Conservation (phyloP, 2,888 invertebrate genomes). For the Phasia obesa region DNA sequence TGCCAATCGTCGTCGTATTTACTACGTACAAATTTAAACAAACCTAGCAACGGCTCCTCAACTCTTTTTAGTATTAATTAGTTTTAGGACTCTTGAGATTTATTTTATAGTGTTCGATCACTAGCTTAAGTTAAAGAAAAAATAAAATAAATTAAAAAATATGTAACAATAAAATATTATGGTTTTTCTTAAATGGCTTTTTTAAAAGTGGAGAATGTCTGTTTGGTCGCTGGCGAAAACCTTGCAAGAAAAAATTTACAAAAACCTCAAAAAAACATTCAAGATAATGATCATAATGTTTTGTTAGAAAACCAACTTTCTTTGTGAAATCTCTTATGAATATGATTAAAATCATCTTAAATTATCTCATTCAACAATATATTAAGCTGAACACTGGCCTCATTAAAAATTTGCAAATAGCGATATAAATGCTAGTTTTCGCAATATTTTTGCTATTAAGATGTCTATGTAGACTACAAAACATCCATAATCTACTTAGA, state of each 20-base stretch:
- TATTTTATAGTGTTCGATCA: background rate
- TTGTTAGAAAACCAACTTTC: background rate
- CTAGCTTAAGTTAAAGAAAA: conserved; percentile 1
- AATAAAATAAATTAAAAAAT: background rate
- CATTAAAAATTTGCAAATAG: background rate
- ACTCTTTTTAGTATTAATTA: conserved; percentile 59
- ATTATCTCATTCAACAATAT: background rate
- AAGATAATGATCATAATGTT: background rate
- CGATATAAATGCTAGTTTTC: background rate
- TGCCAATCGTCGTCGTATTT: conserved; percentile 46
- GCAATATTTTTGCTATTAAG: background rate
- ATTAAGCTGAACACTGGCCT: background rate
- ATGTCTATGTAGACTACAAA: too few species aligned
- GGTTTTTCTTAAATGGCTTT: too few species aligned
- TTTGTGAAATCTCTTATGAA: background rate
- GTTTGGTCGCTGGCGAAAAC: background rate
- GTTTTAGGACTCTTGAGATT: conserved; percentile 32
- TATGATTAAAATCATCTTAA: background rate
- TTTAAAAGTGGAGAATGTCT: too few species aligned
- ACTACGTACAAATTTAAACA: conserved; percentile 31
- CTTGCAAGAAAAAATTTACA: too few species aligned
- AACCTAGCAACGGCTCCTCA: background rate
- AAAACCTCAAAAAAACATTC: background rate
- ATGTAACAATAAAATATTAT: background rate
- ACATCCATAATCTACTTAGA: background rate